These are phyloP conservation scores for Cossypha niveicapilla DNA, from an alignment of 2,797 vertebrate species.

Conservation along the genomic window DNA sequence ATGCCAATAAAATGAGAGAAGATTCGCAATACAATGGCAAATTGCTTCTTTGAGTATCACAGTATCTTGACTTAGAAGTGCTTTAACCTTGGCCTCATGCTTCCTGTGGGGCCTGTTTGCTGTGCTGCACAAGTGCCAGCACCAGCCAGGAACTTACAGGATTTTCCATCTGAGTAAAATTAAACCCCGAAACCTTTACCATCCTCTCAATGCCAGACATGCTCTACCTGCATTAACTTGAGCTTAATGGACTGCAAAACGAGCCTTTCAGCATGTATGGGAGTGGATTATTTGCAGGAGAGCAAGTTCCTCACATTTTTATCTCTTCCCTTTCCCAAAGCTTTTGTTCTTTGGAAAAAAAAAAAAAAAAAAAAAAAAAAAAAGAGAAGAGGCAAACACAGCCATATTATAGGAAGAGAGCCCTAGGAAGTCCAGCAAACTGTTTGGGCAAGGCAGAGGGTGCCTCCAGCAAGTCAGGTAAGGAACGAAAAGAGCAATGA, in stretches of 20 bases:
- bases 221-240: constrained; percentile 65
- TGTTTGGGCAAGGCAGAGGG: not conserved
- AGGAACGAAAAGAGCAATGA: not conserved
- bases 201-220: constrained; percentile 52
- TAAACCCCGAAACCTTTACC: constrained; percentile 62
- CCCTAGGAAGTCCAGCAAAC: not conserved
- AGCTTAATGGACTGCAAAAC: constrained; percentile 67
- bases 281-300: constrained; percentile 57
- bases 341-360: not conserved
- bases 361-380: not conserved
- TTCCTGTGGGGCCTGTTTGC: constrained; percentile 55
- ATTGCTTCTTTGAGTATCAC: constrained; percentile 67
- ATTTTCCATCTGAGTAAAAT: constrained; percentile 68
- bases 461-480: not conserved
- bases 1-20: constrained; percentile 58
- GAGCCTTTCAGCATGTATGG: constrained; percentile 24
- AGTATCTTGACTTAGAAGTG: constrained; percentile 61
- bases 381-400: not conserved
- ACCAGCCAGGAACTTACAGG: not conserved
- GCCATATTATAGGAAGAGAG: not conserved
- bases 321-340: not conserved
- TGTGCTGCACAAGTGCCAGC: constrained; percentile 2
- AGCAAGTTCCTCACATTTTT: constrained; percentile 19
- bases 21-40: constrained; percentile 60
- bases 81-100: constrained; percentile 73